Percentiles rank a stretch among this genome's conserved stretches.
Evolutionary conservation across 2,797 vertebrate genomes (phyloP).

Genomic region (Cetoscarus ocellatus): DNA sequence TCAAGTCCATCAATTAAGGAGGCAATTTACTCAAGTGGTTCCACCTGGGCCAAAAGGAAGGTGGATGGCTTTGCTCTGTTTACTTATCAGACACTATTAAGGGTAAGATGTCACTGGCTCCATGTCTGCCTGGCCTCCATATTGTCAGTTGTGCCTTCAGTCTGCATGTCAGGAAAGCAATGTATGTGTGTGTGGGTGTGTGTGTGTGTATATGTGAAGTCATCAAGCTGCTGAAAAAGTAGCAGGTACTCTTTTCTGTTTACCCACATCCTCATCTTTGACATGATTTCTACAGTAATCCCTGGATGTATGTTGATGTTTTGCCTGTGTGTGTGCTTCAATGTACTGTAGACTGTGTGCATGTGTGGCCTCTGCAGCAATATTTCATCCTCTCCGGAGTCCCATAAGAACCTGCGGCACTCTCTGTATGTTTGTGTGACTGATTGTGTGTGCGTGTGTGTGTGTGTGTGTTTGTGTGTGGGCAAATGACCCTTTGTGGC

Average conservation of each 20-base stretch:
- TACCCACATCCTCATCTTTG: constrained; percentile 38
- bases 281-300: constrained; percentile 27
- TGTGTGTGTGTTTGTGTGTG: constrained; percentile 29
- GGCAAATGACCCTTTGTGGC: constrained; percentile 44
- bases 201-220: constrained; percentile 43
- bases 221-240: constrained; percentile 49
- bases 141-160: constrained; percentile 4
- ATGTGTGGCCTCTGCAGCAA: constrained; percentile 61
- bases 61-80: constrained; percentile 76
- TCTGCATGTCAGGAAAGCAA: constrained; percentile 12
- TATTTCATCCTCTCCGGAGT: constrained; percentile 63
- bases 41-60: constrained; percentile 78
- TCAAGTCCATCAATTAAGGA: constrained; percentile 86
- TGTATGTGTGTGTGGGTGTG: not conserved
- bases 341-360: constrained; percentile 10
- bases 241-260: constrained; percentile 48
- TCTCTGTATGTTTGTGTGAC: constrained; percentile 20
- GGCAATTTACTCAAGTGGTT: constrained; percentile 81
- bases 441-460: constrained; percentile 29
- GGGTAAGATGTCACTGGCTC: constrained; percentile 60
- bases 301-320: constrained; percentile 10
- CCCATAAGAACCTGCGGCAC: constrained; percentile 47
- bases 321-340: constrained; percentile 28
- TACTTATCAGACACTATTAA: constrained; percentile 75
- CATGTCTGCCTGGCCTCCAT: not conserved